Conservation (phyloP, 2,888 invertebrate genomes). For the Microplitis deprimator region DNA sequence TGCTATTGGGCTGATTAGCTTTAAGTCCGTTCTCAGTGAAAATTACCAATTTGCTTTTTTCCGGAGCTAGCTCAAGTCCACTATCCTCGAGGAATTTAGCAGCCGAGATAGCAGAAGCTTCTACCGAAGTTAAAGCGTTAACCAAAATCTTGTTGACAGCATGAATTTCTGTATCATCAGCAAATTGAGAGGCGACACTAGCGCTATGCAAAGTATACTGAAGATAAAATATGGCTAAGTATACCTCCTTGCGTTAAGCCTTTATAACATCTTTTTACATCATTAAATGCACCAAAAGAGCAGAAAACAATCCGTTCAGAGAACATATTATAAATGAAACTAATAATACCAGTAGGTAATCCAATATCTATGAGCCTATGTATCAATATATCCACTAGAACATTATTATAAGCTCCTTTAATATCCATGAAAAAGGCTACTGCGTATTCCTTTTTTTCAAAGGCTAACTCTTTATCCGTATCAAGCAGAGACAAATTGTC, state of each 20-base stretch:
- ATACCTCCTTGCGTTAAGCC: slow-evolving; percentile 35
- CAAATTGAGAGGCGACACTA: slow-evolving; percentile 19
- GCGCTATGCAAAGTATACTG: too few relatives aligned
- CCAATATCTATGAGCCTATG: slow-evolving; percentile 1
- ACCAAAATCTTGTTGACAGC: neutral
- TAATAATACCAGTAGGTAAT: neutral
- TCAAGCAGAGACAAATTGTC: slow-evolving; percentile 34
- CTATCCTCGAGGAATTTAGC: slow-evolving; percentile 7
- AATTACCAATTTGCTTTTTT: slow-evolving; percentile 34
- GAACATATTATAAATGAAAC: slow-evolving; percentile 31
- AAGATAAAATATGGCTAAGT: slow-evolving; percentile 26
- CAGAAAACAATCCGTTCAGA: neutral
- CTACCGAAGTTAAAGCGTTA: slow-evolving; percentile 2
- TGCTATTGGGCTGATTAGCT: neutral
- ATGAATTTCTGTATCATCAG: slow-evolving; percentile 33
- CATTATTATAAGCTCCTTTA: slow-evolving; percentile 17
- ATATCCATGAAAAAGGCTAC: slow-evolving; percentile 27
- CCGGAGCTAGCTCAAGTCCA: slow-evolving; percentile 28
- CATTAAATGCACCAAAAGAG: neutral
- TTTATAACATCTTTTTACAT: slow-evolving; percentile 10
- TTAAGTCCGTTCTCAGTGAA: slow-evolving; percentile 8
- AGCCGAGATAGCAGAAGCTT: slow-evolving; percentile 17
- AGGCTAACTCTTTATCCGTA: slow-evolving; percentile 19
- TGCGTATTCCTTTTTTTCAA: neutral
- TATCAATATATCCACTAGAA: slow-evolving; percentile 23